These are phyloP conservation scores for Saxidomus purpurata DNA, from an alignment of 1,140 invertebrate genomes.

Conservation along the genomic window DNA sequence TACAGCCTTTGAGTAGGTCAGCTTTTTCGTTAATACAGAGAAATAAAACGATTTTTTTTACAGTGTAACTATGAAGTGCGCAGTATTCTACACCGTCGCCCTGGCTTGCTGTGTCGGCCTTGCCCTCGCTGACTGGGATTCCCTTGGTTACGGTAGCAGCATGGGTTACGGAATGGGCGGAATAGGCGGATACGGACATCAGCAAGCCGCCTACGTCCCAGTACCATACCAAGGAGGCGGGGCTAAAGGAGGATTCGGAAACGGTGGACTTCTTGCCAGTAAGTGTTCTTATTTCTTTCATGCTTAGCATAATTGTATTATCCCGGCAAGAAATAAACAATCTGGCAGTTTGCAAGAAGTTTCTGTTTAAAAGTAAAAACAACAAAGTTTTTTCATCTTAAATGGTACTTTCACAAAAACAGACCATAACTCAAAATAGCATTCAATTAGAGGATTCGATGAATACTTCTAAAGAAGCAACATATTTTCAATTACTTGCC, in stretches of 20 bases:
- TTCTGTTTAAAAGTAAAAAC: too few species aligned
- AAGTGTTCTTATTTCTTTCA: not conserved
- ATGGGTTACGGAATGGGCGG: not conserved
- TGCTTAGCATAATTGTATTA: not conserved
- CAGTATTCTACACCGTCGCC: slow-evolving; percentile 36
- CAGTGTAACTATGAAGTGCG: slow-evolving; percentile 40
- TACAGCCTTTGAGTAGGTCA: too few species aligned
- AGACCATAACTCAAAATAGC: too few species aligned
- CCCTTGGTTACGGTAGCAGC: slow-evolving; percentile 11
- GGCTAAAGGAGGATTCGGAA: not conserved
- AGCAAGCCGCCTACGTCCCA: not conserved
- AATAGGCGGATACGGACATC: slow-evolving; percentile 10
- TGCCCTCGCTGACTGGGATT: slow-evolving; percentile 32
- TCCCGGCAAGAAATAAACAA: too few species aligned
- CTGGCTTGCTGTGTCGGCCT: slow-evolving; percentile 22
- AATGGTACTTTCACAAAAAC: too few species aligned
- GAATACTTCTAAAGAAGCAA: too few species aligned
- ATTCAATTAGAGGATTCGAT: too few species aligned
- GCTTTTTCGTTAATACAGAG: too few species aligned
- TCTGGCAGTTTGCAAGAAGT: too few species aligned
- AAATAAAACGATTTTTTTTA: too few species aligned
- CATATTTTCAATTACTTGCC: too few species aligned
- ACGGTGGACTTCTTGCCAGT: slow-evolving; percentile 5
- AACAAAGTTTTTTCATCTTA: too few species aligned
- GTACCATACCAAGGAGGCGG: not conserved